A percentile compares a stretch with the other conserved stretches of the same genome.
Evolutionary conservation across 2,888 invertebrate species (phyloP).

Genomic region (Chymomyza amoena): DNA sequence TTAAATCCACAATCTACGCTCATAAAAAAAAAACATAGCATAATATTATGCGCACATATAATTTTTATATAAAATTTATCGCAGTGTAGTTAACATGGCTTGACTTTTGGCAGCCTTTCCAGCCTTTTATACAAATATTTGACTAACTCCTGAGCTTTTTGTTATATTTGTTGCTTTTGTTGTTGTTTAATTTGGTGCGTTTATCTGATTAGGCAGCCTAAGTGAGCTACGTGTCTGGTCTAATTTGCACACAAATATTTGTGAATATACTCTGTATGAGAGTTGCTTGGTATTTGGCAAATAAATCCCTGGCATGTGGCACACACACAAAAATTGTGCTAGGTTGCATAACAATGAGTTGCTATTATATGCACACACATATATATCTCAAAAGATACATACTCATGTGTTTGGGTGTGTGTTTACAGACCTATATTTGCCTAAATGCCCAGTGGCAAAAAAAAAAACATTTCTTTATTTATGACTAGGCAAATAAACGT

Average conservation of each 20-base stretch:
- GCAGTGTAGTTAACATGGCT: not conserved
- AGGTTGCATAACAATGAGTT: slow-evolving; percentile 55
- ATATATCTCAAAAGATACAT: not conserved
- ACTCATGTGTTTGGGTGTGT: not conserved
- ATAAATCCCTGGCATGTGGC: slow-evolving; percentile 64
- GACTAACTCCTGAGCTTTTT: not conserved
- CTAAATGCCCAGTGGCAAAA: not conserved
- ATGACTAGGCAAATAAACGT: not conserved
- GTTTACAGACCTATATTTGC: not conserved
- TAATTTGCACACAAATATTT: slow-evolving; percentile 45
- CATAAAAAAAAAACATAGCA: slow-evolving; percentile 23
- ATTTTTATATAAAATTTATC: not conserved
- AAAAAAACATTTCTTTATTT: not conserved
- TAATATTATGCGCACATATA: slow-evolving; percentile 27
- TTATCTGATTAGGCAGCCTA: slow-evolving; percentile 68
- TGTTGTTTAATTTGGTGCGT: slow-evolving; percentile 69
- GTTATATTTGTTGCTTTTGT: not conserved
- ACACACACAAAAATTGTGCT: slow-evolving; percentile 42
- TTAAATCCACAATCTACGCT: not conserved
- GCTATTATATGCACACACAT: not conserved
- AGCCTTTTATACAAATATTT: slow-evolving; percentile 45
- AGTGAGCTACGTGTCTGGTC: slow-evolving; percentile 66
- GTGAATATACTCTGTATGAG: slow-evolving; percentile 23
- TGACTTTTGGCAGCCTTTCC: not conserved
- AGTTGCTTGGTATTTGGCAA: slow-evolving; percentile 46